Conservation (phyloP, 2,797 vertebrate genomes). For the Hippopotamyrus pictus region DNA sequence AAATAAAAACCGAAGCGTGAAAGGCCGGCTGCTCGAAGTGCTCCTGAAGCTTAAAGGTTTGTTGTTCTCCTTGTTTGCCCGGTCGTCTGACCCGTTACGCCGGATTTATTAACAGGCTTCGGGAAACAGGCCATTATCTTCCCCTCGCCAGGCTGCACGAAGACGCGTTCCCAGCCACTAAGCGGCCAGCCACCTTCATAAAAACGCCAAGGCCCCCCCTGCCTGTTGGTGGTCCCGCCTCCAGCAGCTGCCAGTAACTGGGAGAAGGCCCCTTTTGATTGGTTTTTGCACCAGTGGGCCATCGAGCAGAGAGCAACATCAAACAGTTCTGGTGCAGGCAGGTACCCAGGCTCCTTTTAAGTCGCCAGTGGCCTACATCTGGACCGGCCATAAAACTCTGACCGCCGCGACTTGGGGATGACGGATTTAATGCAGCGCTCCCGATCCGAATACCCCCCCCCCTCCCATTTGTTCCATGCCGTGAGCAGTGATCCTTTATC, state of each 20-base stretch:
- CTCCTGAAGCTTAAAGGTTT: slow-evolving; percentile 22
- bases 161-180: slow-evolving; percentile 41
- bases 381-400: slow-evolving; percentile 39
- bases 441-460: slow-evolving; percentile 22
- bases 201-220: slow-evolving; percentile 38
- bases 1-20: neutral
- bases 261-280: slow-evolving; percentile 33
- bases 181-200: slow-evolving; percentile 37
- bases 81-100: slow-evolving; percentile 34
- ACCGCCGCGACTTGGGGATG: slow-evolving; percentile 34
- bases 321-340: slow-evolving; percentile 47
- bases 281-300: slow-evolving; percentile 28
- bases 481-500: neutral
- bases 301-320: slow-evolving; percentile 40
- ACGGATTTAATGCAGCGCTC: slow-evolving; percentile 32
- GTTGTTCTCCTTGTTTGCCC: slow-evolving; percentile 18
- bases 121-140: slow-evolving; percentile 28
- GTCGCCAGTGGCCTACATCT: slow-evolving; percentile 37
- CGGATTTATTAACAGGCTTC: slow-evolving; percentile 40
- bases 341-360: slow-evolving; percentile 44
- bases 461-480: neutral
- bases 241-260: slow-evolving; percentile 34
- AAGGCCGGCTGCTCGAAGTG: neutral
- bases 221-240: slow-evolving; percentile 48
- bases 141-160: slow-evolving; percentile 16